Conservation (phyloP, 2,797 vertebrate genomes). For the Girardinus metallicus region DNA sequence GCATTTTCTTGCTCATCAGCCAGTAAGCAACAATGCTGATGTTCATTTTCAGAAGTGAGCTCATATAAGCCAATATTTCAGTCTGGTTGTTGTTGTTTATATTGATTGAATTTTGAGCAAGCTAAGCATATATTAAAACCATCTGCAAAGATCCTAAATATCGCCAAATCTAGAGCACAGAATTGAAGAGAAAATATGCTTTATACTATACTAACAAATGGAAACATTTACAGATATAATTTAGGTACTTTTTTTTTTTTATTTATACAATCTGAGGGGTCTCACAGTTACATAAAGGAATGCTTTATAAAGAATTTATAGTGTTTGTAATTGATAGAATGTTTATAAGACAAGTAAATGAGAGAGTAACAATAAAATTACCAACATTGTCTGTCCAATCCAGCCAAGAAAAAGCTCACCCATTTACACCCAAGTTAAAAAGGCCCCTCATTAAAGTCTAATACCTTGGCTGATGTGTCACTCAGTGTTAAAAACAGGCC, state of each 20-base stretch:
- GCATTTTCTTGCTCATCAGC: neutral
- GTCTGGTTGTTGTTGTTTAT: neutral
- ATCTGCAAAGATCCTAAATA: neutral
- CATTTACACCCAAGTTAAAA: slow-evolving; percentile 22
- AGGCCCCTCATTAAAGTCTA: slow-evolving; percentile 48
- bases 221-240: neutral
- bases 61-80: neutral
- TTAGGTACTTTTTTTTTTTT: neutral
- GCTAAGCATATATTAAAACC: slow-evolving; percentile 4
- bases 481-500: slow-evolving; percentile 48
- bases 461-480: slow-evolving; percentile 53
- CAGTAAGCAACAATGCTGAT: slow-evolving; percentile 1
- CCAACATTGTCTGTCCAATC: neutral
- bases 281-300: neutral
- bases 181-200: neutral
- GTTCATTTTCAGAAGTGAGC: neutral
- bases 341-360: neutral
- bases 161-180: neutral
- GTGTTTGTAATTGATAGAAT: neutral
- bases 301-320: neutral
- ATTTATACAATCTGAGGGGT: neutral
- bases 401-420: neutral
- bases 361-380: neutral
- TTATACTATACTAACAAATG: neutral
- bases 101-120: slow-evolving; percentile 3